Evolutionary conservation across 2,113 vertebrate species (phyloP).

Genomic region (Formicarius rufipectus): DNA sequence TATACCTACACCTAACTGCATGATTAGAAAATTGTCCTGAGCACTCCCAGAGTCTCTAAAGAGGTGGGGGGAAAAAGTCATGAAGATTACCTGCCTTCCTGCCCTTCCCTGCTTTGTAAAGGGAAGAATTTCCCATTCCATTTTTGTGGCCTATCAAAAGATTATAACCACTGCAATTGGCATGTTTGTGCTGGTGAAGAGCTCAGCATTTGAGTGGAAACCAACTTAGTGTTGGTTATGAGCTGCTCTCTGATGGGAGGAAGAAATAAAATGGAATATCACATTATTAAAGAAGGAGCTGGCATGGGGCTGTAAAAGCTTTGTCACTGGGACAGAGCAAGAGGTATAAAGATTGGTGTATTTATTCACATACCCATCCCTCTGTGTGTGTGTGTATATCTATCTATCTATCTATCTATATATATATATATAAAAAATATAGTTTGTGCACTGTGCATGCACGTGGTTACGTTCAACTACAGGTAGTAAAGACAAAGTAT

Average conservation of each 20-base stretch:
- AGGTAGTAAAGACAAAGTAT: not conserved
- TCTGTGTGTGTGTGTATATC: no score
- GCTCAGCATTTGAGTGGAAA: not conserved
- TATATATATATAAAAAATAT: not conserved
- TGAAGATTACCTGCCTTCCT: not conserved
- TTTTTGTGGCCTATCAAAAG: not conserved
- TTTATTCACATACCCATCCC: not conserved
- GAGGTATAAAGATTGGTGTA: not conserved
- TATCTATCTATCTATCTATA: no score
- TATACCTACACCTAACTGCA: conserved; percentile 4
- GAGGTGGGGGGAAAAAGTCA: rapidly evolving
- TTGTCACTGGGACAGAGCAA: not conserved
- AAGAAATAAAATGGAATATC: not conserved
- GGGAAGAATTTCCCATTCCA: not conserved
- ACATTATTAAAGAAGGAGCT: not conserved
- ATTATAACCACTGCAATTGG: not conserved
- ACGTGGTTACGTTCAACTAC: not conserved
- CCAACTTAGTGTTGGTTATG: not conserved
- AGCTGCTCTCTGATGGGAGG: not conserved
- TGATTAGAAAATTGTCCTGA: conserved; percentile 10
- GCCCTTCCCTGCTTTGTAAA: not conserved
- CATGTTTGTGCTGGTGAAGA: not conserved
- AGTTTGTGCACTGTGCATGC: not conserved
- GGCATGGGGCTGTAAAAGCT: not conserved
- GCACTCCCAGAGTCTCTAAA: conserved; percentile 1